phyloP scores from a whole-genome alignment of 2,888 invertebrate genomes.

The Spodoptera littoralis region DNA sequence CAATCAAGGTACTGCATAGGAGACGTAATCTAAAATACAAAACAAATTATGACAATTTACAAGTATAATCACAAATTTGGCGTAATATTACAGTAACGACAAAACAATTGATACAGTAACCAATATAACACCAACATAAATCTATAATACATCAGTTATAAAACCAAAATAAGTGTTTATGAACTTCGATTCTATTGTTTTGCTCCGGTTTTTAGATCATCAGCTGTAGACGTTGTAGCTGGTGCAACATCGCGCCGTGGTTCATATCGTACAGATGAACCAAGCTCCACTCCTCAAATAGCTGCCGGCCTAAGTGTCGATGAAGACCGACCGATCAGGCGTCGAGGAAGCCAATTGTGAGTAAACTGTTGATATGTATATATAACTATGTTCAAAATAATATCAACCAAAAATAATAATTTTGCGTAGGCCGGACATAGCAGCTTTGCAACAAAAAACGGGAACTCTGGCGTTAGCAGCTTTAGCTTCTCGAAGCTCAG shows the following conservation, averaged over 20 bases:
- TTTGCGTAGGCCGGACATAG: slow-evolving; percentile 91
- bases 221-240: slow-evolving; percentile 95
- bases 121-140: too few relatives aligned
- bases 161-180: too few relatives aligned
- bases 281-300: slow-evolving; percentile 87
- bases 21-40: too few relatives aligned
- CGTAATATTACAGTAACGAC: too few relatives aligned
- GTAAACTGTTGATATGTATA: slow-evolving; percentile 67
- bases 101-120: too few relatives aligned
- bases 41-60: too few relatives aligned
- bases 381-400: neutral
- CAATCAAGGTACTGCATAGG: too few relatives aligned
- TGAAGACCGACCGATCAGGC: slow-evolving; percentile 92
- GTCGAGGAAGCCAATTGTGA: slow-evolving; percentile 95
- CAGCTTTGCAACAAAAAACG: slow-evolving; percentile 90
- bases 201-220: slow-evolving; percentile 86
- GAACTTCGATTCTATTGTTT: too few relatives aligned
- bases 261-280: slow-evolving; percentile 90
- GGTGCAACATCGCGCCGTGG: slow-evolving; percentile 90
- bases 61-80: too few relatives aligned
- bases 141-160: too few relatives aligned
- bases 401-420: neutral
- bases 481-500: slow-evolving; percentile 75
- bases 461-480: slow-evolving; percentile 85
- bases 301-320: slow-evolving; percentile 90